A percentile compares a stretch with the other conserved stretches of the same genome.
Evolutionary conservation across 1,140 invertebrate species (phyloP).

Genomic region (Heliconius melpomene): DNA sequence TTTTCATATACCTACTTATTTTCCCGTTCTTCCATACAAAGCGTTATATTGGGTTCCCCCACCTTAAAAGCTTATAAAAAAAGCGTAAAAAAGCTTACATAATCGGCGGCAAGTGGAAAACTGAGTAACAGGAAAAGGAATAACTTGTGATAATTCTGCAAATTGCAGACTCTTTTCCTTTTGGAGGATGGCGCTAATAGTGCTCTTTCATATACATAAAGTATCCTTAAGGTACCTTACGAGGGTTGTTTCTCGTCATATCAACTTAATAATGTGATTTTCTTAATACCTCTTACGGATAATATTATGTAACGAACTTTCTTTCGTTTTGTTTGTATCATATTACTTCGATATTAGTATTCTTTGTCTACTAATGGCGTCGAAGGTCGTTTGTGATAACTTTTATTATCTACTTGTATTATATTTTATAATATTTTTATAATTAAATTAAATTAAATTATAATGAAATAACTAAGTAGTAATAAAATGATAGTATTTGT

Average conservation of each 20-base stretch:
- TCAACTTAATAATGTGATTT: constrained; percentile 12
- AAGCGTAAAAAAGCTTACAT: background rate
- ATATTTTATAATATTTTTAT: background rate
- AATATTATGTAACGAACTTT: constrained; percentile 7
- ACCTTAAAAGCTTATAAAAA: too few relatives aligned
- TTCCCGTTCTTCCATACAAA: background rate
- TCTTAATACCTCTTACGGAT: constrained; percentile 3
- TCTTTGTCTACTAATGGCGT: background rate
- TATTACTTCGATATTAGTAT: background rate
- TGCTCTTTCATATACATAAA: too few relatives aligned
- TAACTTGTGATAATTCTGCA: background rate
- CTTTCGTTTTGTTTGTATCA: constrained; percentile 9
- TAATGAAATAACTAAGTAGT: too few relatives aligned
- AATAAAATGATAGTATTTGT: too few relatives aligned
- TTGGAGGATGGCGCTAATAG: too few relatives aligned
- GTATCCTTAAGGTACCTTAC: too few relatives aligned
- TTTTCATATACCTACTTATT: background rate
- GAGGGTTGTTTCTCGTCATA: background rate
- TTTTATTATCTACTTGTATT: background rate
- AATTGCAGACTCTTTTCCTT: too few relatives aligned
- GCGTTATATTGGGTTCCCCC: background rate
- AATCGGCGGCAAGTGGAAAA: background rate
- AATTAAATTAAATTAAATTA: too few relatives aligned
- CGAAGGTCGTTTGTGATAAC: background rate
- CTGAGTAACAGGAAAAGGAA: background rate